These are phyloP conservation scores for Tetramorium parvispinum DNA, from an alignment of 1,140 invertebrate genomes.

Conservation along the genomic window DNA sequence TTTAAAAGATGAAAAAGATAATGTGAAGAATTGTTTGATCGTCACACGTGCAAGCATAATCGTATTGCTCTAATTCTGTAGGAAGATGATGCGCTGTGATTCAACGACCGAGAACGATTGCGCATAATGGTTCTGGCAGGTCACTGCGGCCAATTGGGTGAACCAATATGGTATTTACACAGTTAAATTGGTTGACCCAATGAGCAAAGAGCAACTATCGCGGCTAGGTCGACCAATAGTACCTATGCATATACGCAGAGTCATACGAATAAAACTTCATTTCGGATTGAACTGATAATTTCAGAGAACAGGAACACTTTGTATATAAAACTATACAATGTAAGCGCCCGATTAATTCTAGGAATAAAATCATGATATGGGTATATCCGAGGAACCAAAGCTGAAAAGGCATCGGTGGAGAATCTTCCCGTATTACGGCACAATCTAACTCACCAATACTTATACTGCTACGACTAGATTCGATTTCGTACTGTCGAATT, in stretches of 20 bases:
- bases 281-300: slow-evolving; percentile 1
- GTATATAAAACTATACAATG: not conserved
- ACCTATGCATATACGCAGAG: not conserved
- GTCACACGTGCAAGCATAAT: not conserved
- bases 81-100: not conserved
- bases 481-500: slow-evolving; percentile 57
- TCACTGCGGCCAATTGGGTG: slow-evolving; percentile 29
- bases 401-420: not conserved
- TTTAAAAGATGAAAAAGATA: not conserved
- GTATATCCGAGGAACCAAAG: not conserved
- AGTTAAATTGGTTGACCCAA: slow-evolving; percentile 60
- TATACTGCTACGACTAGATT: slow-evolving; percentile 18
- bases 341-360: not conserved
- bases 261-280: slow-evolving; percentile 40
- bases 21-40: not conserved
- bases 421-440: slow-evolving; percentile 43
- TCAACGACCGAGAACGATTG: slow-evolving; percentile 16
- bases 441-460: slow-evolving; percentile 35
- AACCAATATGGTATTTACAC: slow-evolving; percentile 59
- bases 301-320: not conserved
- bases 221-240: slow-evolving; percentile 12
- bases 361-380: slow-evolving; percentile 22
- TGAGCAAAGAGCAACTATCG: slow-evolving; percentile 35
- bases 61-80: not conserved
- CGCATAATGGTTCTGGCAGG: slow-evolving; percentile 33